These are phyloP conservation scores for Euwallacea similis DNA, from an alignment of 1,140 invertebrate genomes.

Conservation along the genomic window DNA sequence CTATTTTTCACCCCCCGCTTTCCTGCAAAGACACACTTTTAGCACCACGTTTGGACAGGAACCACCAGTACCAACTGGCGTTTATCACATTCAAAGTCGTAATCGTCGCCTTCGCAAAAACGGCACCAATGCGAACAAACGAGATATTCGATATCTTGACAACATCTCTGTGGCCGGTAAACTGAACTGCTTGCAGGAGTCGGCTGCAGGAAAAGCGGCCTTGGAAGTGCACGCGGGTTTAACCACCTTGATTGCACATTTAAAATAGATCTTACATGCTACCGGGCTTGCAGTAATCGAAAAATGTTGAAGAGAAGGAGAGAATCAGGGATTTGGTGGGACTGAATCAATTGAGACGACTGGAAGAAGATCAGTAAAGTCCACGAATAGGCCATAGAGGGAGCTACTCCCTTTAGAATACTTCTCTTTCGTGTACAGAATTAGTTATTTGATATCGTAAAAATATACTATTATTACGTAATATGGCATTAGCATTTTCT, in stretches of 20 bases:
- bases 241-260: conserved; percentile 27
- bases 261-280: conserved; percentile 21
- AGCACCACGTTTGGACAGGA: too few relatives aligned
- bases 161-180: conserved; percentile 11
- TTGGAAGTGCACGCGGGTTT: conserved; percentile 31
- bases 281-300: not conserved
- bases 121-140: conserved; percentile 15
- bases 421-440: too few relatives aligned
- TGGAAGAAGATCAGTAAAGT: too few relatives aligned
- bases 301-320: not conserved
- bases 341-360: too few relatives aligned
- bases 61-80: not conserved
- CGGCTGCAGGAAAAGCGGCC: conserved; percentile 13
- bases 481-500: too few relatives aligned
- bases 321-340: not conserved
- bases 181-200: conserved; percentile 17
- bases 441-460: too few relatives aligned
- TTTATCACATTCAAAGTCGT: conserved; percentile 5
- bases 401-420: too few relatives aligned
- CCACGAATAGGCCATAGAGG: too few relatives aligned
- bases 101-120: conserved; percentile 12
- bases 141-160: conserved; percentile 3
- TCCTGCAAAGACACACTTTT: too few relatives aligned
- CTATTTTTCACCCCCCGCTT: too few relatives aligned
- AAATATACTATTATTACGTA: too few relatives aligned